These are phyloP conservation scores for Grapholita molesta DNA, from an alignment of 1,140 invertebrate genomes.

Conservation along the genomic window DNA sequence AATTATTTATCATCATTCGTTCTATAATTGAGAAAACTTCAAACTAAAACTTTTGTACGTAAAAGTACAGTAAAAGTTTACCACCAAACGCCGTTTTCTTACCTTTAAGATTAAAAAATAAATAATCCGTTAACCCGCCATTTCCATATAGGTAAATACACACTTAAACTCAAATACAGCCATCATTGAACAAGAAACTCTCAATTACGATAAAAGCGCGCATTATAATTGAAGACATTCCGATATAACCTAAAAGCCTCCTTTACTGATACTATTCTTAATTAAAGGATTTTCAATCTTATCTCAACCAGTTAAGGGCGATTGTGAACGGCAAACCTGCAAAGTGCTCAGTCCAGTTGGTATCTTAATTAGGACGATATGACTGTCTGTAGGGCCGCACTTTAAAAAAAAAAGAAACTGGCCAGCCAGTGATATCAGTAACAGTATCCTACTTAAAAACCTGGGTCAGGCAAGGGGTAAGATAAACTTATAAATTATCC, in stretches of 20 bases:
- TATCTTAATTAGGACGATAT: constrained; percentile 67
- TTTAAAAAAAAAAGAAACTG: constrained; percentile 13
- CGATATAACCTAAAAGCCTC: constrained; percentile 53
- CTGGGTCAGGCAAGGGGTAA: too few relatives aligned
- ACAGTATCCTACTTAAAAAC: too few relatives aligned
- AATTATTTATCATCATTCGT: too few relatives aligned
- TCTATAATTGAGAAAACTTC: too few relatives aligned
- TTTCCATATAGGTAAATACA: constrained; percentile 22
- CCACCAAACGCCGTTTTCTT: neutral
- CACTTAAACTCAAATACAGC: constrained; percentile 23
- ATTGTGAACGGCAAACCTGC: constrained; percentile 30
- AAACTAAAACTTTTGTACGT: neutral
- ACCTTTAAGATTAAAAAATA: neutral
- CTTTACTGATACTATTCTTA: constrained; percentile 20
- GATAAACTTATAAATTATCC: too few relatives aligned
- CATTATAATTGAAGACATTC: constrained; percentile 52
- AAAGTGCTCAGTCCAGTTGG: constrained; percentile 46
- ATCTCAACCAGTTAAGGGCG: constrained; percentile 17
- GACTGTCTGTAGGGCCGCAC: constrained; percentile 37
- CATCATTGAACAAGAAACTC: constrained; percentile 22
- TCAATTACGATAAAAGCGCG: constrained; percentile 53
- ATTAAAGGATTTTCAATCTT: constrained; percentile 34
- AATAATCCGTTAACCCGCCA: neutral
- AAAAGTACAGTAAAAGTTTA: too few relatives aligned
- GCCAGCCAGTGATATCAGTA: neutral